Evolutionary conservation across 2,113 vertebrate genomes (phyloP), one percentile per base, ranked within the genome.

Genomic region (Neofelis nebulosa): DNA sequence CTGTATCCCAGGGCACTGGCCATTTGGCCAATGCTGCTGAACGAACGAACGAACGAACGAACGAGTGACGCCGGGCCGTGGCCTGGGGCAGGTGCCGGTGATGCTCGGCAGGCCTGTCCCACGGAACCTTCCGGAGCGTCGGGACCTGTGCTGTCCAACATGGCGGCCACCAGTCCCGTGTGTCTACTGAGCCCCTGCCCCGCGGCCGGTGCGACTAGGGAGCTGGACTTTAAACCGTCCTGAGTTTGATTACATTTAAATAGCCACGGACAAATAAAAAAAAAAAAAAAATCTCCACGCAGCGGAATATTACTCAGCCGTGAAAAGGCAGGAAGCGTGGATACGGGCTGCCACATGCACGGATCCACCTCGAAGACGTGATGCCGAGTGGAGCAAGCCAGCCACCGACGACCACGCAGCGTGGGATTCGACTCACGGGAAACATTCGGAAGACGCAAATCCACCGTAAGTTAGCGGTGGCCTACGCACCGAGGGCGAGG

Each of bases 91-190:
- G 68, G 89, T 8, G 33, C 16, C 18, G 48, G 33, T 29, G 38
- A 33, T 1, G 41, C 7, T 18, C 25, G 9, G 13, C 19, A 33
- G 38, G 0, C 15, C 31, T 0, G 41, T 7, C 33, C 41, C 1
- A 2, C 18, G 41, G 73, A 31, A 50, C 41, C 14, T 7, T 38
- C 76, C 4, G 19, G 2, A 2, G 1, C 0, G 7, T 29, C 2
- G 31, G 11, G 1, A 13, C 13, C 93, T 25, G 48, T 0, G 7
- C 21, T 14, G 31, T 29, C 71, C 7, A 0, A 5, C 3, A 18
- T 1, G 71, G 61, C 0, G 3, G 78, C 48, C 2, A 4, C 25
- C 6, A 16, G 84, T 27, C 15, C 0, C 3, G 1, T 0, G 13
- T 5, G 55, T 48, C 66, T 15, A 2, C n/a, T 14, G 79, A 45